These are phyloP conservation scores for Chaetophractus vellerosus DNA, from an alignment of 2,797 vertebrate species.

Conservation along the genomic window DNA sequence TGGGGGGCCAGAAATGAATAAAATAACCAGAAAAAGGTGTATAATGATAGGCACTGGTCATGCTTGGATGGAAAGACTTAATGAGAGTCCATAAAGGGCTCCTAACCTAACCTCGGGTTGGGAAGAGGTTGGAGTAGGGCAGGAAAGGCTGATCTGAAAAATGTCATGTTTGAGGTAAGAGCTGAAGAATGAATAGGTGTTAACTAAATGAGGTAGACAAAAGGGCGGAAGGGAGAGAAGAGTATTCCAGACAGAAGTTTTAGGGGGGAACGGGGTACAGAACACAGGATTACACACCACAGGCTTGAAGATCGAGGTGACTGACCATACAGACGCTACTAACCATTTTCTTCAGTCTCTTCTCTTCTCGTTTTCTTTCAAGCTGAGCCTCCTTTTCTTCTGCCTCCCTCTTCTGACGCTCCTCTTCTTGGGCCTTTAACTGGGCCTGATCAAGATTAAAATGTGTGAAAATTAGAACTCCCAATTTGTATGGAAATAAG, in stretches of 20 bases:
- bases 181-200: constrained; percentile 41
- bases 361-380: constrained; percentile 92
- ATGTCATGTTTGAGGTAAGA: not conserved
- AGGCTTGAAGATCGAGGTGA: not conserved
- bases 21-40: not conserved
- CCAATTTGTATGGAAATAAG: not conserved
- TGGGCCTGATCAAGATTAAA: constrained; percentile 90
- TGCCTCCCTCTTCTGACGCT: constrained; percentile 91
- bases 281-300: not conserved
- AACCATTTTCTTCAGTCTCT: constrained; percentile 92
- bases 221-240: not conserved
- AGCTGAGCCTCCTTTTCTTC: constrained; percentile 92
- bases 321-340: not conserved
- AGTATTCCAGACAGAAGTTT: not conserved
- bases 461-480: constrained; percentile 72
- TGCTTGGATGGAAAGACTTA: constrained; percentile 18
- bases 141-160: constrained; percentile 8
- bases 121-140: not conserved
- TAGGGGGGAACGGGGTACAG: not conserved
- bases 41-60: not conserved
- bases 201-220: not conserved
- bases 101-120: not conserved
- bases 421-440: constrained; percentile 94
- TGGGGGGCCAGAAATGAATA: not conserved
- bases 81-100: not conserved